Evolutionary conservation across 1,140 invertebrate species (phyloP).

Genomic region (Heliothis subflexa): DNA sequence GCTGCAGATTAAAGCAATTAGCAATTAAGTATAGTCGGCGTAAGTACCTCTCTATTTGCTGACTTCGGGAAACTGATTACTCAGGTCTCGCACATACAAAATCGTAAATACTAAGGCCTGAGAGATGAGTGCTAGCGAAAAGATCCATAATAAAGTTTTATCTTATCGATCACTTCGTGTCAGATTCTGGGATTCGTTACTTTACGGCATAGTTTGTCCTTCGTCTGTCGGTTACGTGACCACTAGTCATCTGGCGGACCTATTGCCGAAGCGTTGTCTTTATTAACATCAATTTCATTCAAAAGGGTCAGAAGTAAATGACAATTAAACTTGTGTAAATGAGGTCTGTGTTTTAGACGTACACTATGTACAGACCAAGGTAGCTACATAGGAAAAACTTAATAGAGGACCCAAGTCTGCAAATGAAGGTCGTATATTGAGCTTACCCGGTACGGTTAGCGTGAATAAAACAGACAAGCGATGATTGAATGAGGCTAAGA

Average conservation of each 20-base stretch:
- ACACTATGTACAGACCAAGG: conserved; percentile 21
- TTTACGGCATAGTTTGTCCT: conserved; percentile 23
- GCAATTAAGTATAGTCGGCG: not conserved
- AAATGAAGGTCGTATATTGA: conserved; percentile 24
- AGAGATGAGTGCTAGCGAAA: not conserved
- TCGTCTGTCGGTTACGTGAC: conserved; percentile 40
- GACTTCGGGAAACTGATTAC: not conserved
- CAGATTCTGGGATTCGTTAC: conserved; percentile 29
- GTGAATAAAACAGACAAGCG: conserved; percentile 22
- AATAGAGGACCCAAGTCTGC: conserved; percentile 11
- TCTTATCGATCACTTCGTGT: conserved; percentile 22
- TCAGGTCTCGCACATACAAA: not conserved
- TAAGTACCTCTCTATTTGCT: not conserved
- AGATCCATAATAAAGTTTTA: conserved; percentile 13
- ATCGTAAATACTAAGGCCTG: not conserved
- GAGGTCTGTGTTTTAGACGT: conserved; percentile 13
- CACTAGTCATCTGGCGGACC: conserved; percentile 32
- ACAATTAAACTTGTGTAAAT: conserved; percentile 2
- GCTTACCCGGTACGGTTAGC: conserved; percentile 13
- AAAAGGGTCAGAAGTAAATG: conserved; percentile 33
- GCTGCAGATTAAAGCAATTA: not conserved
- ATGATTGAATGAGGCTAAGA: conserved; percentile 10
- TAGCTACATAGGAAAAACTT: conserved; percentile 26
- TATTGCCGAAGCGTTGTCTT: conserved; percentile 3
- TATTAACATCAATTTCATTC: conserved; percentile 30